These are phyloP conservation scores for Zaprionus bogoriensis DNA, from an alignment of 2,888 invertebrate species.

Conservation along the genomic window DNA sequence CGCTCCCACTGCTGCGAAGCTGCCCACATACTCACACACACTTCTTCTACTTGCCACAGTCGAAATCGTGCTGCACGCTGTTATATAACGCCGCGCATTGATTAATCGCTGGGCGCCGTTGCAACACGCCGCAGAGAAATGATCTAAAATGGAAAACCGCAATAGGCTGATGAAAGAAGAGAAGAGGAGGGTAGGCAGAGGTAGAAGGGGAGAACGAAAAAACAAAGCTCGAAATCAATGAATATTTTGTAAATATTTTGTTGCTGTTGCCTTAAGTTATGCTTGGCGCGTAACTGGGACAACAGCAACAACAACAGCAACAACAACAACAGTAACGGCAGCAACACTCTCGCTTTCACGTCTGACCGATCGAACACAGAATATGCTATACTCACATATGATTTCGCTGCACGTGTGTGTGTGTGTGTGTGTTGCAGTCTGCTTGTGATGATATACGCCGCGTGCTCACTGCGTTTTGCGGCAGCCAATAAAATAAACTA, in stretches of 20 bases:
- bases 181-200: too few species aligned
- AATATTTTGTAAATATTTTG: conserved; percentile 52
- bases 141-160: conserved; percentile 48
- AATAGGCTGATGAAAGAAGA: conserved; percentile 1
- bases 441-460: conserved; percentile 16
- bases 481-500: conserved; percentile 1
- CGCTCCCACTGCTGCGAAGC: too few species aligned
- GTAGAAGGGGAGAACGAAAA: conserved; percentile 9
- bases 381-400: conserved; percentile 35
- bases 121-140: conserved; percentile 44
- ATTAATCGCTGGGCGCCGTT: conserved; percentile 47
- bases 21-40: too few species aligned
- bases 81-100: conserved; percentile 29
- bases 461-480: conserved; percentile 5
- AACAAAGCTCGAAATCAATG: conserved; percentile 63
- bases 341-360: conserved; percentile 73
- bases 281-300: conserved; percentile 77
- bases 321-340: conserved; percentile 14
- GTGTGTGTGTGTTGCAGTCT: conserved; percentile 2
- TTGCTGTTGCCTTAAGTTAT: conserved; percentile 58
- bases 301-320: conserved; percentile 31
- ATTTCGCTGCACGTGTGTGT: not conserved
- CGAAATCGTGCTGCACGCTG: conserved; percentile 5
- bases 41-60: conserved; percentile 11
- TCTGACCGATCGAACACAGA: conserved; percentile 59